Conservation (phyloP, 35 echinoderm and acorn worm genomes). For the Lytechinus pictus region DNA sequence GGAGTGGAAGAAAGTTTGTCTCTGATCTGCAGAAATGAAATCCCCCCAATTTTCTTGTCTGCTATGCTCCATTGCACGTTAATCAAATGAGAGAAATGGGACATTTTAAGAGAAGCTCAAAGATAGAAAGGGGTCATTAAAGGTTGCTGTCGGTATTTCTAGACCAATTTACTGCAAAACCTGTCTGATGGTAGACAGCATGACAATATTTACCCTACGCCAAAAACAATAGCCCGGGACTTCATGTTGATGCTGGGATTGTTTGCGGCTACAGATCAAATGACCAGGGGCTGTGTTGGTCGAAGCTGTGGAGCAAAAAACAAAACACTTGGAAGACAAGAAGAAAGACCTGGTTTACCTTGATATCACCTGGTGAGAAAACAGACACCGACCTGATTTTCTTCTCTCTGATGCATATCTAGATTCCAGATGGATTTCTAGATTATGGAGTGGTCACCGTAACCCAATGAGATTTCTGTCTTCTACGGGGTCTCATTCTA, state of each 20-base stretch:
- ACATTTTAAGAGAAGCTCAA: not conserved
- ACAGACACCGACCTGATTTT: not conserved
- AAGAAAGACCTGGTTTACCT: not conserved
- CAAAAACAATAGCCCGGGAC: not conserved
- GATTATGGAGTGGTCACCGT: not conserved
- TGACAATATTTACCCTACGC: not conserved
- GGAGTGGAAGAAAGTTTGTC: too few relatives aligned
- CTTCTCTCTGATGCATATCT: not conserved
- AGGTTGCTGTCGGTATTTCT: not conserved
- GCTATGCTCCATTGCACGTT: not conserved
- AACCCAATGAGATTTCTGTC: not conserved
- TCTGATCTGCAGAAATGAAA: too few relatives aligned
- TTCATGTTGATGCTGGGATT: not conserved
- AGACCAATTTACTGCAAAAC: not conserved
- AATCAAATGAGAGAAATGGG: not conserved
- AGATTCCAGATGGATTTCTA: not conserved
- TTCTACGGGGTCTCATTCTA: not conserved
- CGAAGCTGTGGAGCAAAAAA: not conserved
- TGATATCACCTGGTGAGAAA: not conserved
- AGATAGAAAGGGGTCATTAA: not conserved
- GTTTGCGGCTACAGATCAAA: not conserved
- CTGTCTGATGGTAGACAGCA: not conserved
- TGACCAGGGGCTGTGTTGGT: not conserved
- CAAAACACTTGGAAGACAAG: not conserved
- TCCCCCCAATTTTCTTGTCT: not conserved